These are phyloP conservation scores for Chaenogobius annularis DNA, from an alignment of 2,113 vertebrate species.

Conservation along the genomic window DNA sequence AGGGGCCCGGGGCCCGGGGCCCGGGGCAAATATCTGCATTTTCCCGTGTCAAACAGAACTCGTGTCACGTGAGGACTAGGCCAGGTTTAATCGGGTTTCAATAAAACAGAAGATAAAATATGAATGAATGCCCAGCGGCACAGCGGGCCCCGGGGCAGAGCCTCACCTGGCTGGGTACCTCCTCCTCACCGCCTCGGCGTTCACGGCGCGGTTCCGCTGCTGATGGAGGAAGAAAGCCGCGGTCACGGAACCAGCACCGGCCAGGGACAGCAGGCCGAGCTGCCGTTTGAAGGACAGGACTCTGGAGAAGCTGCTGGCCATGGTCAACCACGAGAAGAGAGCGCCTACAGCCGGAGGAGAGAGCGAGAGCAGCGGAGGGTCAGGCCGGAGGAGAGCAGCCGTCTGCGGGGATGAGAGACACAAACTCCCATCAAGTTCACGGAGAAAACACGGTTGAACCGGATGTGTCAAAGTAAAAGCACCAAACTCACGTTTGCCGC, in stretches of 20 bases:
- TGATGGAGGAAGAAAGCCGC: conserved; percentile 83
- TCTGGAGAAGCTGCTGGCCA: conserved; percentile 88
- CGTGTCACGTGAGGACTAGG: too few relatives aligned
- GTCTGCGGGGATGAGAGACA: background rate
- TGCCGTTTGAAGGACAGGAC: conserved; percentile 78
- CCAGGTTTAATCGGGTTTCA: too few relatives aligned
- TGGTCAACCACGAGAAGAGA: conserved; percentile 43
- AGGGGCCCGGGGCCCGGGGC: too few relatives aligned
- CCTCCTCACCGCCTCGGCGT: conserved; percentile 80
- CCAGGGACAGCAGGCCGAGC: conserved; percentile 83
- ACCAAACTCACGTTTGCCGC: too few relatives aligned
- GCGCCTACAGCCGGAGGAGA: background rate
- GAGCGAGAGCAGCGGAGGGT: background rate
- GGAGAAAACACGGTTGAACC: background rate
- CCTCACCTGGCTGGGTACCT: conserved; percentile 89
- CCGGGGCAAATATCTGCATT: too few relatives aligned
- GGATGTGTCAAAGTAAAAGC: conserved; percentile 8
- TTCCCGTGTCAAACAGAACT: too few relatives aligned
- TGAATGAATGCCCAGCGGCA: too few relatives aligned
- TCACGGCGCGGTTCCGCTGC: conserved; percentile 70
- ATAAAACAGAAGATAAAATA: too few relatives aligned
- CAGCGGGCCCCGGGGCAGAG: too few relatives aligned
- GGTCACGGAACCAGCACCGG: conserved; percentile 86
- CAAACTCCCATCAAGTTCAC: background rate
- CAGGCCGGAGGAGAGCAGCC: conserved; percentile 2